These are phyloP conservation scores for Oikopleura albicans DNA, from an alignment of 23 tunicate species.

Conservation along the genomic window DNA sequence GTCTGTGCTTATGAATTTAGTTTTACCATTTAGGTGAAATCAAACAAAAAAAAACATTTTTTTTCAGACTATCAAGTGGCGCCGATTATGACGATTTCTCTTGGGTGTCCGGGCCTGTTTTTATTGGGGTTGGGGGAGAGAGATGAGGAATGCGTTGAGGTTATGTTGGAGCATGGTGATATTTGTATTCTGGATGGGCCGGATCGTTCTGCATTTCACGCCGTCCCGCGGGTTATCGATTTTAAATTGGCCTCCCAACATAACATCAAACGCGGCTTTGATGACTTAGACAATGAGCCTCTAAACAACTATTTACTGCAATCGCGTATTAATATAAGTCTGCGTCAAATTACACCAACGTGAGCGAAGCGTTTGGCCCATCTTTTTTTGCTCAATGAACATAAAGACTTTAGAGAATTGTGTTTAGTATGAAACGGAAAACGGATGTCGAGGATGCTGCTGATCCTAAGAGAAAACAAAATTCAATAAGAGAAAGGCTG, in stretches of 20 bases:
- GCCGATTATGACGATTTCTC: constrained; percentile 13
- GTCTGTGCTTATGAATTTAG: no score
- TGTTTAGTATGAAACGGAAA: no score
- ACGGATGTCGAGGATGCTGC: no score
- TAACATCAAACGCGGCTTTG: neutral
- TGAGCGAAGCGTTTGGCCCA: no score
- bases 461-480: no score
- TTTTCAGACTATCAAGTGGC: constrained; percentile 7
- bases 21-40: no score
- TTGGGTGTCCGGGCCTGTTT: constrained; percentile 10
- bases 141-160: neutral
- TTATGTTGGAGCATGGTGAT: neutral
- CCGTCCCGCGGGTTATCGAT: neutral
- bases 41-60: no score
- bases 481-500: no score
- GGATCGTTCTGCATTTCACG: neutral
- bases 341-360: neutral
- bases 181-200: neutral
- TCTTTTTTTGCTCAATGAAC: neutral
- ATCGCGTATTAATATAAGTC: neutral
- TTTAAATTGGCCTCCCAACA: neutral
- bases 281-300: neutral
- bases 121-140: neutral
- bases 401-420: no score
- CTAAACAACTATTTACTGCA: neutral